Conservation (phyloP, 2,113 vertebrate species). For the Cichladusa arquata region DNA sequence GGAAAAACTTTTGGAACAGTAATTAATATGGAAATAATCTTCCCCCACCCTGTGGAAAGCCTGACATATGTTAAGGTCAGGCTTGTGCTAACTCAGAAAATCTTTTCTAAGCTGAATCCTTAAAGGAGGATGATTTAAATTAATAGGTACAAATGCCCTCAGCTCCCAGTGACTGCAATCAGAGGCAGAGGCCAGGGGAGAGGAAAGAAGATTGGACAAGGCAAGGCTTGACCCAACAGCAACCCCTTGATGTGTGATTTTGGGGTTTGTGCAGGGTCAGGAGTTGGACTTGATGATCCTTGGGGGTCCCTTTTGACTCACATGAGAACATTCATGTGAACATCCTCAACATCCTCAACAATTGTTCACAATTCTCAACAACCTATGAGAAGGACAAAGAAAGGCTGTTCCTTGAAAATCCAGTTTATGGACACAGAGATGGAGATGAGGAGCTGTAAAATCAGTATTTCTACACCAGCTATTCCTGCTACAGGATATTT, state of each 20-base stretch:
- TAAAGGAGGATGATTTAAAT: slow-evolving; percentile 1
- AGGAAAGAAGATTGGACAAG: background rate
- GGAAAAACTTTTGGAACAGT: background rate
- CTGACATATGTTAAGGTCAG: background rate
- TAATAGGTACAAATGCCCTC: background rate
- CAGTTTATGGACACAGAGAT: accelerated
- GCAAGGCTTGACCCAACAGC: accelerated
- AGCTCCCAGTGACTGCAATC: background rate
- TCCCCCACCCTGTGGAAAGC: background rate
- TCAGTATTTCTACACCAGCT: background rate
- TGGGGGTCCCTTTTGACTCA: too few species aligned
- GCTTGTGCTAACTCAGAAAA: background rate
- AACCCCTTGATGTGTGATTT: background rate
- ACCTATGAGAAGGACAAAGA: background rate
- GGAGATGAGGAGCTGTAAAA: background rate
- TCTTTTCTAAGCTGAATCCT: slow-evolving; percentile 28
- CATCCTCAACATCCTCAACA: too few species aligned
- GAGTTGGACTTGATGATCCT: accelerated
- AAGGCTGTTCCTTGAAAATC: background rate
- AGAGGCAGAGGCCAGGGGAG: background rate
- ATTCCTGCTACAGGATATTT: background rate
- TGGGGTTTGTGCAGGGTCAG: background rate
- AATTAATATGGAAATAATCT: slow-evolving; percentile 29
- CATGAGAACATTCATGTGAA: too few species aligned
- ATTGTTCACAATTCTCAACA: too few species aligned